Base-by-base conservation (phyloP, 2,113 vertebrate species). In the Nothoprocta perdicaria region DNA sequence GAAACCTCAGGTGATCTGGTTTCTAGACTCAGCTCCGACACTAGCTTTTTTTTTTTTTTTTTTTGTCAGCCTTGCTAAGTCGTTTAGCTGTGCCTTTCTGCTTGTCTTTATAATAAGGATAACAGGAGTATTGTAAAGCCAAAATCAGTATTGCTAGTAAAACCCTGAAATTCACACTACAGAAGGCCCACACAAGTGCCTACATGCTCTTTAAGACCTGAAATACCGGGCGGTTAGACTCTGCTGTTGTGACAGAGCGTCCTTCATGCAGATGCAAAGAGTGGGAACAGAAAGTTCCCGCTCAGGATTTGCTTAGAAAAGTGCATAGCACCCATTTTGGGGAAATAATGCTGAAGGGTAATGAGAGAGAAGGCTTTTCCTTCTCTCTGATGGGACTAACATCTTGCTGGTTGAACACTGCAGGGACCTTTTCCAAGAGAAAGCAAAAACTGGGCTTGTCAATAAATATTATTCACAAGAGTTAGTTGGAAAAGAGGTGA, bases 1-100 rank as follows among this genome's bases (percentile, higher is more conserved):
- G 48, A 96, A 96, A 94, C 82, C 89, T 89, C 92, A 92, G 88
- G 93, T 94, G 94, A 76, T 94, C 92, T 94, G 88, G 89, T 90
- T 94, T 96, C 87, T 95, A 48, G 84, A 94, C 88, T 57, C 90
- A 78, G 46, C 84, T 89, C 78, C 0, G 0, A 83, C 86, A 62
- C 66, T 89, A 0, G 5, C 5, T 69, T 35, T 69, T 52, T 35
- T 79, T 52, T 81, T 84, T 69, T 35, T 69, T 52, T 35, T 79
- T 52, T 81, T 84, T 62, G 58, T 91, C 88, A 82, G 89, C 67
- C 94, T 77, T 77, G 81, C 63, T 92, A 95, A 94, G 91, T 89
- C 63, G 77, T 82, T 94, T 83, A 87, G 75, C 86, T 87, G 63
- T 60, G 81, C 65, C 17, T 94, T 77, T 91, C 35, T 10, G 46